Evolutionary conservation across 2,113 vertebrate species (phyloP), one percentile per base, ranked within the genome.

Genomic region (Rostratula benghalensis): DNA sequence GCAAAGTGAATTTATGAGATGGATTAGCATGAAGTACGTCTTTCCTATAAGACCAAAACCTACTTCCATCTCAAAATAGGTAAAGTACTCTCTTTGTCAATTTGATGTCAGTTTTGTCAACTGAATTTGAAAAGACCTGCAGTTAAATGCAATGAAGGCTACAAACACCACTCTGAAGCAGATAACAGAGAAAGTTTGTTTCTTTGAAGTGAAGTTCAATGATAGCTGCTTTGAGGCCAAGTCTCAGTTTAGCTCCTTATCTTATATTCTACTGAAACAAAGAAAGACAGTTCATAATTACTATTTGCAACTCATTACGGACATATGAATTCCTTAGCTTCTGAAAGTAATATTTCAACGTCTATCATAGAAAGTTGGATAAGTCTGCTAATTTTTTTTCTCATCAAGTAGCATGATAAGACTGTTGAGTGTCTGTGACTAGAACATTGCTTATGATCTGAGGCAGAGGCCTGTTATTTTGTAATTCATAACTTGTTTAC

Each of bases 1-100:
- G 43, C 7, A 92, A 94, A 96, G 46, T 83, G 39, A 94, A 94
- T 80, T 93, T 96, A 94, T 86, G 88, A 95, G 67, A 71, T 91
- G 25, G 1, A 83, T 97, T 97, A 89, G 59, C 46, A 83, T 89
- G 80, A 94, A 83, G 35, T 79, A 92, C 84, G 37, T 64, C 80
- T 83, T 80, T 56, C 69, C 41, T 63, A 45, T 50, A 87, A 60
- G 23, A 94, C 43, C 23, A 87, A 91, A 46, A 2, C 4, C 37
- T 45, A 25, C 28, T 89, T 95, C 41, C 6, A 60, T 64, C 69
- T 91, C 69, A 94, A 95, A 94, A 95, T 35, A 75, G 12, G 71
- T 87, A 11, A 94, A 93, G 37, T 63, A 75, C 7, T 54, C 54
- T 48, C 59, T 79, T 84, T 93, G 31, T 91, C 80, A 74, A 87